Percentiles rank a stretch among this genome's conserved stretches.
phyloP scores from a whole-genome alignment of 2,797 vertebrate species.

The Malacoctenus gilli region DNA sequence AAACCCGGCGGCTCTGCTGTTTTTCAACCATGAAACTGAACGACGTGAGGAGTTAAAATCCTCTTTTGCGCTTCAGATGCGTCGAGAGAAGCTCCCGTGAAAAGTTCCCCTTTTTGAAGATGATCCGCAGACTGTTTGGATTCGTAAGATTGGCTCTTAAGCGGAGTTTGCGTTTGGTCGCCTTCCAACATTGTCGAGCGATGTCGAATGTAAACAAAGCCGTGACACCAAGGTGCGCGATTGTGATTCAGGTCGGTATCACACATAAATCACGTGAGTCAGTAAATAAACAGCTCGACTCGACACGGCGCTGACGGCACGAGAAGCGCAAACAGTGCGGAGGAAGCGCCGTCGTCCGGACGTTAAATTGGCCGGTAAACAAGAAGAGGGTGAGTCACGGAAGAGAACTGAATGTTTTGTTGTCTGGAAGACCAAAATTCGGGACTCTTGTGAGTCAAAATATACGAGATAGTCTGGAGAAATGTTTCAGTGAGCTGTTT shows the following conservation, averaged over 20 bases:
- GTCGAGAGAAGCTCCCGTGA: slow-evolving; percentile 16
- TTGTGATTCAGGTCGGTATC: slow-evolving; percentile 24
- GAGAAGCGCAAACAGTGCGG: too few species aligned
- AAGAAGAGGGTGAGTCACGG: slow-evolving; percentile 17
- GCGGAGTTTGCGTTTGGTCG: too few species aligned
- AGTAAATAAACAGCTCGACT: slow-evolving; percentile 20
- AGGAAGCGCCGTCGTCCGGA: slow-evolving; percentile 26
- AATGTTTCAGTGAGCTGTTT: too few species aligned
- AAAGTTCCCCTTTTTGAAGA: slow-evolving; percentile 21
- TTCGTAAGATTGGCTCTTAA: slow-evolving; percentile 4
- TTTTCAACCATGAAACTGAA: slow-evolving; percentile 47
- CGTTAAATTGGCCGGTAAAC: slow-evolving; percentile 17
- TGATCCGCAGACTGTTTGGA: slow-evolving; percentile 13
- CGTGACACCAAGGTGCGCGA: background rate
- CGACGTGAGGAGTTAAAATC: slow-evolving; percentile 28
- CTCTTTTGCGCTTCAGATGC: slow-evolving; percentile 7
- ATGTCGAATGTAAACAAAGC: too few species aligned
- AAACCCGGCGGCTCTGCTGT: slow-evolving; percentile 54
- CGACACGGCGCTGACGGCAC: slow-evolving; percentile 38
- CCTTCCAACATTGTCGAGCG: too few species aligned
- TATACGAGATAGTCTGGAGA: too few species aligned
- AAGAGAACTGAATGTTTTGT: background rate
- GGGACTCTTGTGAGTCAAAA: too few species aligned
- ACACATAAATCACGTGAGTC: background rate
- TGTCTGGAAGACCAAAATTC: slow-evolving; percentile 20